Conservation (phyloP, 2,888 invertebrate genomes). For the Pachydiplax longipennis region DNA sequence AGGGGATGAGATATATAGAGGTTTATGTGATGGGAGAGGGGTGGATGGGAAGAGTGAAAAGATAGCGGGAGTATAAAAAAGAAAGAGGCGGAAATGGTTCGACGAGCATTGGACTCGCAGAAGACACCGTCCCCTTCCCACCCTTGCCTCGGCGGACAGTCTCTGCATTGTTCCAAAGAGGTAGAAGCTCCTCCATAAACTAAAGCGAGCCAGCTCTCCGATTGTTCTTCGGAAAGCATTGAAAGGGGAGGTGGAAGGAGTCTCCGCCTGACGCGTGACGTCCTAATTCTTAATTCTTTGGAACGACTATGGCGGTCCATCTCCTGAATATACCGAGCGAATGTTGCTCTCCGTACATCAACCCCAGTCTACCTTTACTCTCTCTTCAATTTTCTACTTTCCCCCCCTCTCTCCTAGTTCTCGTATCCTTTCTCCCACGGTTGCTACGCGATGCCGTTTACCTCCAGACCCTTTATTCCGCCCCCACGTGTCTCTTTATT, state of each 20-base stretch:
- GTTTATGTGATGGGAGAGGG: background rate
- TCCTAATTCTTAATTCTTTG: constrained; percentile 39
- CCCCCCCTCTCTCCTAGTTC: background rate
- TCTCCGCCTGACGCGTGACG: constrained; percentile 12
- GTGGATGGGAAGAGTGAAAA: background rate
- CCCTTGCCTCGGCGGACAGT: background rate
- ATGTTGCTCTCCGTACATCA: background rate
- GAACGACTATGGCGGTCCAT: background rate
- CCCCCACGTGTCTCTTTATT: background rate
- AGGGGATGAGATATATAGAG: background rate
- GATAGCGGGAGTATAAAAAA: background rate
- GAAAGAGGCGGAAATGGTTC: background rate
- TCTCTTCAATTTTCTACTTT: background rate
- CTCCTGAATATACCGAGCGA: background rate
- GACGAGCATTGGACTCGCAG: background rate
- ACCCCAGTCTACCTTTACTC: background rate
- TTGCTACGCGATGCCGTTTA: too few relatives aligned
- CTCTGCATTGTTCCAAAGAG: constrained; percentile 13
- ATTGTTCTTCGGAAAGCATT: constrained; percentile 18
- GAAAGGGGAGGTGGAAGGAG: background rate
- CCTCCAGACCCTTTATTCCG: background rate
- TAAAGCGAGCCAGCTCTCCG: constrained; percentile 23
- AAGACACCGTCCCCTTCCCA: background rate
- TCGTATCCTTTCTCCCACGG: too few relatives aligned
- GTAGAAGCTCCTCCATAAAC: constrained; percentile 31